phyloP scores from a whole-genome alignment of 2,113 vertebrate species.

The Phyllostomus hastatus region DNA sequence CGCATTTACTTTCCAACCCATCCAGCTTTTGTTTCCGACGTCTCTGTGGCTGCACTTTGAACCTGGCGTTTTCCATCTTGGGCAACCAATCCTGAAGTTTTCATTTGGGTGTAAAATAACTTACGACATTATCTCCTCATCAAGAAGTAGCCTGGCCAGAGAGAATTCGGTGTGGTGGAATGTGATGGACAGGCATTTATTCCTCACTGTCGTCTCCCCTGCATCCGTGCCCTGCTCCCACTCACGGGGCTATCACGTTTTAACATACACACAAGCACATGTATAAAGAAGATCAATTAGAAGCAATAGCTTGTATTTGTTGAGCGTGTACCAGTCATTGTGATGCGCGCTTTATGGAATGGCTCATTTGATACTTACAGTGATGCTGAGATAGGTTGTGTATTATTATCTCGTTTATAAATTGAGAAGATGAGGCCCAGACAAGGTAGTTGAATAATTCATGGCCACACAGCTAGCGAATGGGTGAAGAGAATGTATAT shows the following conservation, averaged over 20 bases:
- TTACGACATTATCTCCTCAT: not conserved
- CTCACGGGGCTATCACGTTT: not conserved
- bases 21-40: constrained; percentile 33
- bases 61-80: constrained; percentile 18
- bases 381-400: not conserved
- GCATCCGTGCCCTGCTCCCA: not conserved
- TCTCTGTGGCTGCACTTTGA: not conserved
- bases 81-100: not conserved
- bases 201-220: too few relatives aligned
- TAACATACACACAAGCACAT: not conserved
- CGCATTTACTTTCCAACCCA: not conserved
- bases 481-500: not conserved
- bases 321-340: not conserved
- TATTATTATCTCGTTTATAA: not conserved
- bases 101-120: not conserved
- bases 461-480: not conserved
- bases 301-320: not conserved
- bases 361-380: not conserved
- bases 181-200: fast-evolving
- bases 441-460: not conserved
- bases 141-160: not conserved
- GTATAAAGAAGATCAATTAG: not conserved
- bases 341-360: not conserved
- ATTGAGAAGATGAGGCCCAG: not conserved
- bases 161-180: not conserved